Conservation (phyloP, 2,113 vertebrate species). For the Neogobius melanostomus region DNA sequence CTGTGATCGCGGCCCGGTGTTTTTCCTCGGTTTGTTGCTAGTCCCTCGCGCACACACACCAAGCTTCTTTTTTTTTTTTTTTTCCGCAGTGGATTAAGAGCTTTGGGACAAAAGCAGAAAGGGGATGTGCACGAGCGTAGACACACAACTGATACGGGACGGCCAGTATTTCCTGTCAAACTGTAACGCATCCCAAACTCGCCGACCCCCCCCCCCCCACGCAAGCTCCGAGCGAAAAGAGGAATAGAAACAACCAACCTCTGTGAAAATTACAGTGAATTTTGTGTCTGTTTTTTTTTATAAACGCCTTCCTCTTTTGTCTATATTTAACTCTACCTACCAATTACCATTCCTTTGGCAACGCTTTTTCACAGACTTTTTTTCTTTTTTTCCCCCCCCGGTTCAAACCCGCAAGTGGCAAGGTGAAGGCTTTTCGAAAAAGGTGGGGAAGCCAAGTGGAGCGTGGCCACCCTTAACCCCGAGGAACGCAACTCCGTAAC, state of each 20-base stretch:
- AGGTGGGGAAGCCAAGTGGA: slow-evolving; percentile 65
- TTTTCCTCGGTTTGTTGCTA: slow-evolving; percentile 52
- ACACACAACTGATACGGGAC: slow-evolving; percentile 35
- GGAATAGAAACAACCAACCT: slow-evolving; percentile 50
- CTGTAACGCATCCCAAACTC: slow-evolving; percentile 81
- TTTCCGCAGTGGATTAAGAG: slow-evolving; percentile 79
- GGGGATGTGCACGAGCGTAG: slow-evolving; percentile 30
- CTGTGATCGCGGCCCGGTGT: slow-evolving; percentile 44
- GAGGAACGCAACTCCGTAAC: slow-evolving; percentile 21
- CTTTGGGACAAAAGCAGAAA: slow-evolving; percentile 81
- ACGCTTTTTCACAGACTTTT: slow-evolving; percentile 4
- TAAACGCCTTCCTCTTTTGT: slow-evolving; percentile 60
- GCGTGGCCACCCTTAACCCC: slow-evolving; percentile 76
- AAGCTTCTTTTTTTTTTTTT: slow-evolving; percentile 66
- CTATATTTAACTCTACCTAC: slow-evolving; percentile 47
- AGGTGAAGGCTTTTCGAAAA: slow-evolving; percentile 58
- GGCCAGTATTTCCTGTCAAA: slow-evolving; percentile 81
- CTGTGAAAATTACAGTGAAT: slow-evolving; percentile 60
- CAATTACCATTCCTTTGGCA: slow-evolving; percentile 38
- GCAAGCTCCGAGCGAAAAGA: slow-evolving; percentile 29
- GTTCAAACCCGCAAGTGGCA: slow-evolving; percentile 21
- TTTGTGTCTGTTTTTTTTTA: neutral
- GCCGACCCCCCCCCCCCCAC: slow-evolving; percentile 33
- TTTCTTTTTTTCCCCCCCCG: slow-evolving; percentile 10
- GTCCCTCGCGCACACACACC: slow-evolving; percentile 75